Evolutionary conservation across 2,888 invertebrate genomes (phyloP).

Genomic region (Pheosia tremula): DNA sequence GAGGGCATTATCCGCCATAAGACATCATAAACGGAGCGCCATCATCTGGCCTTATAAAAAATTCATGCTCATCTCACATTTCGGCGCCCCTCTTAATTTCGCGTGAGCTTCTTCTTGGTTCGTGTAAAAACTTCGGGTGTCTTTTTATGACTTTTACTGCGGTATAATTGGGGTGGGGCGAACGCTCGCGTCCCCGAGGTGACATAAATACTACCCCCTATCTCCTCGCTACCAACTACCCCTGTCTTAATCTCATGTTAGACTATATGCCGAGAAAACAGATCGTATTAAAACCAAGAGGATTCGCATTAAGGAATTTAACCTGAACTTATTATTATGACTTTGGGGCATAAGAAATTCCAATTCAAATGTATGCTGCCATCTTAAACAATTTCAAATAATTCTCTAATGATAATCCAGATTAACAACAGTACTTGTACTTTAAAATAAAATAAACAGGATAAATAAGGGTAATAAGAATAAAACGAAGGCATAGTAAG

Average conservation of each 20-base stretch:
- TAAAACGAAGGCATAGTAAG: no score
- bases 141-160: conserved; percentile 85
- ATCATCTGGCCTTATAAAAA: conserved; percentile 84
- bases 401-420: no score
- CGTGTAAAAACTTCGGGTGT: conserved; percentile 85
- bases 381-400: no score
- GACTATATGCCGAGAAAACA: conserved; percentile 70
- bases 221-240: conserved; percentile 67
- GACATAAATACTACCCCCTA: conserved; percentile 82
- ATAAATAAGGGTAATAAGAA: no score
- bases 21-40: conserved; percentile 83
- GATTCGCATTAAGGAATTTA: no score
- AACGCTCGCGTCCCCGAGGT: conserved; percentile 81
- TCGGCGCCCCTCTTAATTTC: conserved; percentile 85
- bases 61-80: conserved; percentile 85
- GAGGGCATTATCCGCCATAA: conserved; percentile 80
- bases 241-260: conserved; percentile 80
- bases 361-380: no score
- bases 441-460: no score
- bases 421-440: no score
- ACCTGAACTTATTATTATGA: not conserved
- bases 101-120: conserved; percentile 81
- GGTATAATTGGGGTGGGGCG: conserved; percentile 85
- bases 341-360: not conserved
- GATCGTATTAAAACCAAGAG: conserved; percentile 60